These are phyloP conservation scores for Drosophila funebris DNA, from an alignment of 1,140 invertebrate species.

Conservation along the genomic window DNA sequence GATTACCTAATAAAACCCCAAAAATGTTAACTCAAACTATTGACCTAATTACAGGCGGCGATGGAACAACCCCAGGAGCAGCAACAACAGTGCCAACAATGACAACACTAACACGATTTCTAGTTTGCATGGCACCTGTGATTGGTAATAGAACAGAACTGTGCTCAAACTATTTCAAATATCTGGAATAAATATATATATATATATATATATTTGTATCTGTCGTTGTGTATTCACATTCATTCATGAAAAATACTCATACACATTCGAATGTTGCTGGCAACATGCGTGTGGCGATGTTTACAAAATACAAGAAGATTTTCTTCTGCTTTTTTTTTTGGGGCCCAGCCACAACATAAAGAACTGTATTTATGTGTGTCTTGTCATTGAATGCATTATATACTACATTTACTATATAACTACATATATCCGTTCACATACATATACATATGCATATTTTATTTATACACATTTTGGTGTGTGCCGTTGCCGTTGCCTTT, in stretches of 20 bases:
- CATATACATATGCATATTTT: constrained; percentile 10
- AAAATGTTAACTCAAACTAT: constrained; percentile 37
- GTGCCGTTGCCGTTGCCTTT: constrained; percentile 17
- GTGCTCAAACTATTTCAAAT: not conserved
- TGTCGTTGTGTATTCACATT: constrained; percentile 11
- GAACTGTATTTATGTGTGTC: constrained; percentile 26
- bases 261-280: constrained; percentile 15
- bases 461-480: constrained; percentile 44
- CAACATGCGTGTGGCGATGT: constrained; percentile 28
- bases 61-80: constrained; percentile 20
- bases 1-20: constrained; percentile 29
- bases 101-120: constrained; percentile 75
- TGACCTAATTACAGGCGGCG: constrained; percentile 70
- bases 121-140: constrained; percentile 82
- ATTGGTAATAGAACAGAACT: constrained; percentile 64
- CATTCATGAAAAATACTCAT: constrained; percentile 42
- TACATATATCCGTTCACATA: constrained; percentile 27
- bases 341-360: constrained; percentile 20
- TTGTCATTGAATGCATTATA: constrained; percentile 43
- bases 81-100: constrained; percentile 15
- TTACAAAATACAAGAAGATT: constrained; percentile 26
- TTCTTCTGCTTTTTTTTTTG: not conserved
- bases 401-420: constrained; percentile 13
- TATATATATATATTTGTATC: no score
- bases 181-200: no score